Evolutionary conservation across 2,888 invertebrate genomes (phyloP).

Genomic region (Nymphalis c-album): DNA sequence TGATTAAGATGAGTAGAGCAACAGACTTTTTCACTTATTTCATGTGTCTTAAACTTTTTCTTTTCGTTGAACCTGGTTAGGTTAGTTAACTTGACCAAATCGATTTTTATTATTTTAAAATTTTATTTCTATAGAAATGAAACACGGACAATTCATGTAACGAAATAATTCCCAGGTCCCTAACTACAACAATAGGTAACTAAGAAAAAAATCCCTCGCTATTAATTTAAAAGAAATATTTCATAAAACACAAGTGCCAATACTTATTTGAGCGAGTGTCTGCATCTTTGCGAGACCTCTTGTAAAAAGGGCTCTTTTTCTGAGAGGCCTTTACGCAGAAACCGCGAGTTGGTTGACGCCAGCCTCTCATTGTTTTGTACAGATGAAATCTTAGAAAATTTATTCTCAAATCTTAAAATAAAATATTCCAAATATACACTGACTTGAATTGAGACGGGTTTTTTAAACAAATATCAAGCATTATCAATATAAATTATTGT

Average conservation of each 20-base stretch:
- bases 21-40: no score
- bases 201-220: not conserved
- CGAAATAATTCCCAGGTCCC: no score
- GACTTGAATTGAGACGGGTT: no score
- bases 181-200: not conserved
- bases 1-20: no score
- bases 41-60: no score
- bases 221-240: not conserved
- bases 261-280: constrained; percentile 21
- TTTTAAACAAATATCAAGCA: no score
- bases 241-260: constrained; percentile 15
- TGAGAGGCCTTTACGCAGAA: constrained; percentile 19
- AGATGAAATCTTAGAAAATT: not conserved
- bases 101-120: no score
- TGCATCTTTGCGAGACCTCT: constrained; percentile 15
- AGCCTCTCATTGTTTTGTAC: not conserved
- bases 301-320: constrained; percentile 11
- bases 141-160: no score
- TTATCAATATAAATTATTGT: no score
- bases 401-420: not conserved
- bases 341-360: constrained; percentile 11
- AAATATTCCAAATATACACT: not conserved
- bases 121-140: no score
- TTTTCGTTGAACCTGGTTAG: no score
- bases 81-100: no score